Percentiles rank a stretch among this genome's conserved stretches.
phyloP scores from a whole-genome alignment of 92 coral and sea anemone species.

The Phenganax stokvisi region DNA sequence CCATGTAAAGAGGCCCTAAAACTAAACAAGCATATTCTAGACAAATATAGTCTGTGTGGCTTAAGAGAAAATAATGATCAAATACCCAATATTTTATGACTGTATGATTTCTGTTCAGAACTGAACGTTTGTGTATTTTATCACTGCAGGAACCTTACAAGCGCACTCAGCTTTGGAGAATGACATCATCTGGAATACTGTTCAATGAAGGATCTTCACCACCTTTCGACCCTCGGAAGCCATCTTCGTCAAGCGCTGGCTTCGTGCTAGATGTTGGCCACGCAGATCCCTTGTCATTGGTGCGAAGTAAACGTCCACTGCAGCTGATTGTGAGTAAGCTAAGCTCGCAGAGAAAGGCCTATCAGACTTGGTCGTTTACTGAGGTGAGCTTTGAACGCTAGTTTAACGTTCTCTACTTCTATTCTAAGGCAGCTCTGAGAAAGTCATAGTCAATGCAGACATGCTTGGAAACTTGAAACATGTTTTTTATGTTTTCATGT shows the following conservation, averaged over 20 bases:
- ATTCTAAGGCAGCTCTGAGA: no score
- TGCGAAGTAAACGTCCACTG: slow-evolving; percentile 60
- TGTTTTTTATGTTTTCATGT: no score
- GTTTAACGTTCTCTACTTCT: no score
- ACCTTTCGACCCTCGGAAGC: slow-evolving; percentile 77
- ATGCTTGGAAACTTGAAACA: no score
- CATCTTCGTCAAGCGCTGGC: slow-evolving; percentile 74
- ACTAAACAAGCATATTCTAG: no score
- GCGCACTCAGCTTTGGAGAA: slow-evolving; percentile 96
- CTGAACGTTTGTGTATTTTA: no score
- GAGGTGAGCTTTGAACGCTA: slow-evolving; percentile 50
- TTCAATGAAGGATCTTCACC: slow-evolving; percentile 96
- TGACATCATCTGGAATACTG: slow-evolving; percentile 78
- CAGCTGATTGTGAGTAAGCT: slow-evolving; percentile 81
- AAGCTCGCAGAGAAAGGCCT: slow-evolving; percentile 70
- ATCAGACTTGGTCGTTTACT: slow-evolving; percentile 94
- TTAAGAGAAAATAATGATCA: no score
- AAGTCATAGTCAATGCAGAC: no score
- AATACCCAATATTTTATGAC: no score
- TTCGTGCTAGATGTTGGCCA: slow-evolving; percentile 88
- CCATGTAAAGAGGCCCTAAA: no score
- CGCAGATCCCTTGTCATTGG: slow-evolving; percentile 72
- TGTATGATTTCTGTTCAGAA: no score
- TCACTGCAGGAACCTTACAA: slow-evolving; percentile 49
- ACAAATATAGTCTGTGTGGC: no score